phyloP scores from a whole-genome alignment of 2,797 vertebrate species.

The Cebuella pygmaea region DNA sequence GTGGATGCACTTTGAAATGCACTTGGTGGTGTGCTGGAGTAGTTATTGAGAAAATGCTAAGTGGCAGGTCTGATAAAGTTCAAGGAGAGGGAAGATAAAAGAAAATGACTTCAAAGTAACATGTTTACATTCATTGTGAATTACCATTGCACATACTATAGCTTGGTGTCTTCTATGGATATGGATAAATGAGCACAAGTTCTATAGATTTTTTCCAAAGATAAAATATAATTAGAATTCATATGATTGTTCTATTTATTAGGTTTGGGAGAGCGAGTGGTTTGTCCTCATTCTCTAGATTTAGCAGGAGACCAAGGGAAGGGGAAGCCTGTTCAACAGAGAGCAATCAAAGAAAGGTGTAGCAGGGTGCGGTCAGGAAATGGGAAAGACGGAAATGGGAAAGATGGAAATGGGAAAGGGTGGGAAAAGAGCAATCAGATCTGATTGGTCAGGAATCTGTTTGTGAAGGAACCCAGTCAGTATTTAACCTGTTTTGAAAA shows the following conservation, averaged over 20 bases:
- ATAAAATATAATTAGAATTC: slow-evolving; percentile 39
- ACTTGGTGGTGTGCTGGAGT: not conserved
- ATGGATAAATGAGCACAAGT: not conserved
- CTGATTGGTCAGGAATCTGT: slow-evolving; percentile 67
- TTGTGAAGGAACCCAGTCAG: slow-evolving; percentile 75
- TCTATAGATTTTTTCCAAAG: not conserved
- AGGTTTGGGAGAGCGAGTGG: not conserved
- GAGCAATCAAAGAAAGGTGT: not conserved
- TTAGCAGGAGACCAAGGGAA: not conserved
- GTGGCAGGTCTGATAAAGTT: not conserved
- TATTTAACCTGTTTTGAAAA: slow-evolving; percentile 80
- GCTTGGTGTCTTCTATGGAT: not conserved
- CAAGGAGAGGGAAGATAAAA: not conserved
- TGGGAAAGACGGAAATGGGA: not conserved
- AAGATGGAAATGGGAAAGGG: slow-evolving; percentile 1
- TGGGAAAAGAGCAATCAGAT: slow-evolving; percentile 67
- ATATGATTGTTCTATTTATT: not conserved
- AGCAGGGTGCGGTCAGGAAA: slow-evolving; percentile 43
- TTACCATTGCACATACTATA: not conserved
- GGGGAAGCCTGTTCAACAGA: slow-evolving; percentile 18
- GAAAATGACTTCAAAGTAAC: not conserved
- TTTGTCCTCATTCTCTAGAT: not conserved
- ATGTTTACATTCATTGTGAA: slow-evolving; percentile 7
- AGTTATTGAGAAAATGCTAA: not conserved
- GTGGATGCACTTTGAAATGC: not conserved